Evolutionary conservation across 2,113 vertebrate genomes (phyloP).

Genomic region (Hippocampus comes): DNA sequence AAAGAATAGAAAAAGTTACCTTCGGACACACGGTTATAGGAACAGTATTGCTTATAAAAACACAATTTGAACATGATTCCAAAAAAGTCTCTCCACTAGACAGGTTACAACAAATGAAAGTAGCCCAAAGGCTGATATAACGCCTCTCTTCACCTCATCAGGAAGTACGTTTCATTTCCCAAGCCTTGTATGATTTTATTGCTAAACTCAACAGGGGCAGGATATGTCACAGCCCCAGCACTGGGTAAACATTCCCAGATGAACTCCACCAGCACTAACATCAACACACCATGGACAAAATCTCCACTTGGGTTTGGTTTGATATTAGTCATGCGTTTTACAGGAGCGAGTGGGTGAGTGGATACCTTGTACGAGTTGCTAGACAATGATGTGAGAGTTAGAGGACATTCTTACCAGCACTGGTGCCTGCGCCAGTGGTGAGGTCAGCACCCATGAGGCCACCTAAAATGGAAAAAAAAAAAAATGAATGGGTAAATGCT

Average conservation of each 20-base stretch:
- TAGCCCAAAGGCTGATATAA: constrained; percentile 10
- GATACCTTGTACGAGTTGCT: constrained; percentile 40
- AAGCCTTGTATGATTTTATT: constrained; percentile 50
- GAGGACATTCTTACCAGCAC: constrained; percentile 87
- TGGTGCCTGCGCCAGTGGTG: constrained; percentile 97
- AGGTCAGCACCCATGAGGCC: constrained; percentile 99
- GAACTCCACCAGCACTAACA: constrained; percentile 62
- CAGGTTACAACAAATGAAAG: neutral
- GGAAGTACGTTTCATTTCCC: constrained; percentile 33
- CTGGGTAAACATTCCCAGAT: constrained; percentile 60
- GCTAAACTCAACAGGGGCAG: constrained; percentile 42
- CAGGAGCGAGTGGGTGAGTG: constrained; percentile 55
- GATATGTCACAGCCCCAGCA: constrained; percentile 55
- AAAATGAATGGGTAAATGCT: constrained; percentile 46
- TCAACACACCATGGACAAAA: constrained; percentile 62
- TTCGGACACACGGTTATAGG: neutral
- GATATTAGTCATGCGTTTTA: constrained; percentile 68
- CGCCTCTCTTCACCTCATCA: constrained; percentile 14
- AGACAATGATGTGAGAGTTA: constrained; percentile 41
- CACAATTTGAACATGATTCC: neutral
- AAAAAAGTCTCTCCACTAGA: neutral
- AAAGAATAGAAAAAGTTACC: neutral
- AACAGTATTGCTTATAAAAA: neutral
- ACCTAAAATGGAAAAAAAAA: constrained; percentile 74
- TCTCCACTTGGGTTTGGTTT: constrained; percentile 61